Base-by-base conservation (phyloP, 1,140 invertebrate genomes). In the Leguminivora glycinivorella region DNA sequence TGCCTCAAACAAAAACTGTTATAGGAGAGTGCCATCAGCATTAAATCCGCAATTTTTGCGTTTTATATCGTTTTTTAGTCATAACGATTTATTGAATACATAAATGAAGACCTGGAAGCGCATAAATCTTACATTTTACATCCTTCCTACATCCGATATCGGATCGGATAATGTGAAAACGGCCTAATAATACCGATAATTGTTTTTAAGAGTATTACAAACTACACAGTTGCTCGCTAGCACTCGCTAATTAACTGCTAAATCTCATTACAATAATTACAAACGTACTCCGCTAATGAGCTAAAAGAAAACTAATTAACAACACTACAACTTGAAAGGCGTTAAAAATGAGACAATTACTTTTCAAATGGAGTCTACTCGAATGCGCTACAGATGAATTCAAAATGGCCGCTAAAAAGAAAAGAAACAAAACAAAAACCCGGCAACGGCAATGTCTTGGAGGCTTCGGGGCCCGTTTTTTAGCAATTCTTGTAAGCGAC, bases 371-470 rank as follows among this genome's bases (percentile, higher is more conserved):
- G 24, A 12, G 25, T 60, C 58, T 63, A 63, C 14, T n/a, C 26
- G 67, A 43, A 68, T 22, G 19, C 60, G 12, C 63, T 56, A 56
- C 1, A 34, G 7, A 63, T 63, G 25, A 17, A 43, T 17, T 68
- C 69, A 52, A 67, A 17, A 60, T 67, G 56, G 43, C 60, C n/a
- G 12, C 24, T n/a, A 43, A 70, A 52, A 68, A 52, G 26, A 75
- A 73, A 73, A 56, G 67, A 72, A 77, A 83, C 74, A 76, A 80
- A 81, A 77, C 26, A 34, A 58, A 80, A 84, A 86, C 84, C 80
- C 78, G 67, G 79, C 72, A 70, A 84, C 67, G 52, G 79, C 73
- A 43, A 85, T 70, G 31, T 83, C 76, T 77, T 83, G 79, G 40
- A 84, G 77, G 67, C 77, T 82, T 72, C 75, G 75, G 60, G 80